Evolutionary conservation across 1,140 invertebrate genomes (phyloP).

Genomic region (Chlorops oryzae): DNA sequence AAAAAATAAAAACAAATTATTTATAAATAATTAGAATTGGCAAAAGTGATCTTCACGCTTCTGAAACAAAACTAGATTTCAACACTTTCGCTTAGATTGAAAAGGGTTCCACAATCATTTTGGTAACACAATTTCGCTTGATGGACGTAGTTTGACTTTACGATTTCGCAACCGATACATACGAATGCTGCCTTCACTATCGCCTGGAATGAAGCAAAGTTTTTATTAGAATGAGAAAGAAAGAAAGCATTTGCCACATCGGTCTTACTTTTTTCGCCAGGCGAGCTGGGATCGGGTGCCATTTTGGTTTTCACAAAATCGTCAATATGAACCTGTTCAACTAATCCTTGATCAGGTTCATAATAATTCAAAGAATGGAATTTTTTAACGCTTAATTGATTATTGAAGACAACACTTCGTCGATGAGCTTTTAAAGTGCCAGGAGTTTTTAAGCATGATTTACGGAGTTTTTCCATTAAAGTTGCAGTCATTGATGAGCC

Average conservation of each 20-base stretch:
- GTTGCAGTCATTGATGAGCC: too few relatives aligned
- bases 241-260: neutral
- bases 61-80: too few relatives aligned
- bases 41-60: too few relatives aligned
- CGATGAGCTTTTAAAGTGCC: conserved; percentile 27
- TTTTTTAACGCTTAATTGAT: conserved; percentile 37
- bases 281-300: neutral
- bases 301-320: conserved; percentile 29
- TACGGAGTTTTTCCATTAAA: conserved; percentile 3
- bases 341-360: conserved; percentile 13
- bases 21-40: too few relatives aligned
- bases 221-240: neutral
- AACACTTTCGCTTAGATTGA: too few relatives aligned
- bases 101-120: too few relatives aligned
- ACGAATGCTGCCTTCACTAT: conserved; percentile 13
- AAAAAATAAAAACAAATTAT: too few relatives aligned
- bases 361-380: conserved; percentile 33
- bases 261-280: neutral
- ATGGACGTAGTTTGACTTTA: conserved; percentile 27
- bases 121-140: conserved; percentile 21
- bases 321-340: conserved; percentile 12
- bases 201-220: neutral
- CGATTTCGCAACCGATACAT: conserved; percentile 30
- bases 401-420: conserved; percentile 34
- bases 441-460: conserved; percentile 39